Evolutionary conservation across 2,888 invertebrate species (phyloP).

Genomic region (Parnassius glacialis): DNA sequence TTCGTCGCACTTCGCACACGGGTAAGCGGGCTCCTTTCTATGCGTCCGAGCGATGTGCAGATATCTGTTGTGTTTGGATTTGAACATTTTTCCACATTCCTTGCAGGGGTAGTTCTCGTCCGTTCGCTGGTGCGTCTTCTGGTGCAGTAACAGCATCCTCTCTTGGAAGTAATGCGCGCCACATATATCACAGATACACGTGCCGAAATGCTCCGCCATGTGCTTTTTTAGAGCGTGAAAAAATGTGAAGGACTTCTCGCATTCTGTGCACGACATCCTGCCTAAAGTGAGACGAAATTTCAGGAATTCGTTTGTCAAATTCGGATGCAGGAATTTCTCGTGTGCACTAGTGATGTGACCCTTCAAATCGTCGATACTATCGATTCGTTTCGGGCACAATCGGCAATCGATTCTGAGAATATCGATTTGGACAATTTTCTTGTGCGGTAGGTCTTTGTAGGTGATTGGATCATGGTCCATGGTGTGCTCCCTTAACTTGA

Average conservation of each 20-base stretch:
- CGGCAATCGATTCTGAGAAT: slow-evolving; percentile 59
- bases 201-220: slow-evolving; percentile 69
- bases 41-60: slow-evolving; percentile 60
- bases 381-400: slow-evolving; percentile 50
- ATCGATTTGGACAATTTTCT: slow-evolving; percentile 56
- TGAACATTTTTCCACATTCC: slow-evolving; percentile 68
- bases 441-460: slow-evolving; percentile 49
- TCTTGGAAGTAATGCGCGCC: slow-evolving; percentile 74
- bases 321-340: slow-evolving; percentile 38
- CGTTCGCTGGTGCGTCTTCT: slow-evolving; percentile 53
- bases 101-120: slow-evolving; percentile 73
- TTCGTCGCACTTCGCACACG: slow-evolving; percentile 66
- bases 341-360: slow-evolving; percentile 49
- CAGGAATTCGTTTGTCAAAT: slow-evolving; percentile 51
- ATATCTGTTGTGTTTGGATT: slow-evolving; percentile 63
- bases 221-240: slow-evolving; percentile 66
- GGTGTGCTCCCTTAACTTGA: slow-evolving; percentile 56
- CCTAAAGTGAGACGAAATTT: slow-evolving; percentile 52
- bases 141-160: slow-evolving; percentile 65
- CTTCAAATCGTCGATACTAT: slow-evolving; percentile 49
- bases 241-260: slow-evolving; percentile 43
- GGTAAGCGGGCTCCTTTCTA: slow-evolving; percentile 64
- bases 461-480: slow-evolving; percentile 52
- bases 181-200: slow-evolving; percentile 65
- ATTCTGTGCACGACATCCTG: slow-evolving; percentile 48